Conservation (phyloP, 30 jellyfish, hydroid and myxozoan species). For the Hydractinia symbiolongicarpus region DNA sequence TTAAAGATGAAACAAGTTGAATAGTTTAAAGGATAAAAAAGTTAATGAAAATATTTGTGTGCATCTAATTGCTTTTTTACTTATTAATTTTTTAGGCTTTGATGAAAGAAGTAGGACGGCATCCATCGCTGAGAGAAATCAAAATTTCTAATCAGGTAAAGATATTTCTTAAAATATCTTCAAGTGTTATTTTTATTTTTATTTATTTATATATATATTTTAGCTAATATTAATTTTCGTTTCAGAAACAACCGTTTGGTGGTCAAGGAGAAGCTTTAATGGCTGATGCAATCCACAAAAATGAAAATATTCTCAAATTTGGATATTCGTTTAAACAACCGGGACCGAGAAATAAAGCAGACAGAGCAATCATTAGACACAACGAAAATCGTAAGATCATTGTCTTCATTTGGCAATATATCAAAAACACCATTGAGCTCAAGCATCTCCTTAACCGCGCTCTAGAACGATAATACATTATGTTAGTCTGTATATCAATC, state of each 20-base stretch:
- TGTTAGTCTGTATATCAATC: too few relatives aligned
- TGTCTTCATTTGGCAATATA: neutral
- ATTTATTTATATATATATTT: neutral
- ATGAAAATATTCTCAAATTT: slow-evolving; percentile 30
- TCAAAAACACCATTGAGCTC: too few relatives aligned
- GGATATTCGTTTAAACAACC: slow-evolving; percentile 44
- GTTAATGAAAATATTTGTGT: too few relatives aligned
- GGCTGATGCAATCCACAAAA: slow-evolving; percentile 31
- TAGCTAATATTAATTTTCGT: neutral
- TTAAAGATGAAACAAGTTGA: too few relatives aligned
- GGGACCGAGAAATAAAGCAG: slow-evolving; percentile 53
- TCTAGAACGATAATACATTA: too few relatives aligned
- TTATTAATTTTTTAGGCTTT: slow-evolving; percentile 10
- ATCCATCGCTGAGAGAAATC: slow-evolving; percentile 34
- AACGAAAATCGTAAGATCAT: slow-evolving; percentile 30
- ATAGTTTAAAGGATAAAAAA: too few relatives aligned
- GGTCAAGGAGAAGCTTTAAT: slow-evolving; percentile 32
- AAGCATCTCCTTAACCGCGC: too few relatives aligned
- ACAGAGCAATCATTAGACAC: slow-evolving; percentile 37
- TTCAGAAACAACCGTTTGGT: slow-evolving; percentile 43
- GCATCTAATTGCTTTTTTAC: too few relatives aligned
- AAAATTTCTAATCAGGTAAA: slow-evolving; percentile 39
- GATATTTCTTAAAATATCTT: neutral
- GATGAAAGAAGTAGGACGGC: slow-evolving; percentile 38
- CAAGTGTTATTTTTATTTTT: too few relatives aligned